phyloP scores from a whole-genome alignment of 2,888 invertebrate genomes.

The Sinotaia quadrata region DNA sequence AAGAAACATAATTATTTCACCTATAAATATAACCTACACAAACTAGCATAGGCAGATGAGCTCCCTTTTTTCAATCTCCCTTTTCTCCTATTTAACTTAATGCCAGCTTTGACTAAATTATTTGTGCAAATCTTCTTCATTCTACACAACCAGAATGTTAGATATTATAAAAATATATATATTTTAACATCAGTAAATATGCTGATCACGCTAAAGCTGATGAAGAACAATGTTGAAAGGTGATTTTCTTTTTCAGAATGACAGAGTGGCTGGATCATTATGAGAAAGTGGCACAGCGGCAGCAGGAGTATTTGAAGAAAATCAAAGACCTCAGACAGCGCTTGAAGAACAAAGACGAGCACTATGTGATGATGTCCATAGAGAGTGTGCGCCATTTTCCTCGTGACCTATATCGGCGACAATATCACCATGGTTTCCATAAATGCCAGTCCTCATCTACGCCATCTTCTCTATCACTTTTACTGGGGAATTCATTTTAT shows the following conservation, averaged over 20 bases:
- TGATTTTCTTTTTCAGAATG: conserved; percentile 25
- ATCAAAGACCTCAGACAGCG: conserved; percentile 47
- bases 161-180: too few relatives aligned
- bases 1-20: too few relatives aligned
- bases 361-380: conserved; percentile 18
- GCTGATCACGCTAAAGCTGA: too few relatives aligned
- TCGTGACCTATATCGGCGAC: not conserved
- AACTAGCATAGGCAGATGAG: too few relatives aligned
- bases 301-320: conserved; percentile 49
- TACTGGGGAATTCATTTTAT: conserved; percentile 8
- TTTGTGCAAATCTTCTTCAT: too few relatives aligned
- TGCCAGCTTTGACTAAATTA: too few relatives aligned
- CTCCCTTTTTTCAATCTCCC: too few relatives aligned
- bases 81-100: too few relatives aligned
- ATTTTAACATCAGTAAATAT: too few relatives aligned
- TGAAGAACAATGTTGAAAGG: not conserved
- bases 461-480: not conserved
- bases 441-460: conserved; percentile 3
- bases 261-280: conserved; percentile 54
- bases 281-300: conserved; percentile 46
- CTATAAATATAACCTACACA: too few relatives aligned
- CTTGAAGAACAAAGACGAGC: conserved; percentile 33
- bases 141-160: too few relatives aligned
- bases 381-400: conserved; percentile 21
- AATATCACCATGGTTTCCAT: not conserved